phyloP scores from a whole-genome alignment of 1,140 invertebrate species.

The Mya arenaria region DNA sequence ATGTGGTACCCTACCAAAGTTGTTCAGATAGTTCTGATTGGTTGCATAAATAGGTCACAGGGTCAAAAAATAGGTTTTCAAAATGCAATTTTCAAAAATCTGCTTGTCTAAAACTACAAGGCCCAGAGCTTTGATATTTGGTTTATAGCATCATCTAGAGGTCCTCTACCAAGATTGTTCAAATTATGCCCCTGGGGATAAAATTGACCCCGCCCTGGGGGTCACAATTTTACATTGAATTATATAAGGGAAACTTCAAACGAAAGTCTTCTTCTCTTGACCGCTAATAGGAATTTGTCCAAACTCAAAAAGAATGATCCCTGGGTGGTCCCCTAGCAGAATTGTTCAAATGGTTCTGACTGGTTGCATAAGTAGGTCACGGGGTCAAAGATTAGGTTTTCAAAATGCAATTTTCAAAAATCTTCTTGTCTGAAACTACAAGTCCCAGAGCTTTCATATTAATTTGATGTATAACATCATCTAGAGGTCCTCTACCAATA shows the following conservation, averaged over 20 bases:
- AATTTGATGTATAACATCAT: constrained; percentile 22
- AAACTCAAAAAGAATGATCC: constrained; percentile 8
- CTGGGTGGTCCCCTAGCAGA: constrained; percentile 10
- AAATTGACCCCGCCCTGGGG: constrained; percentile 16
- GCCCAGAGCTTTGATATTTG: constrained; percentile 17
- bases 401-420: constrained; percentile 16
- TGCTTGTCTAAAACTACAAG: constrained; percentile 19
- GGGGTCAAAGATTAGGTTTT: constrained; percentile 16
- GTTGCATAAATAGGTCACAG: not conserved
- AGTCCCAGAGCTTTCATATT: constrained; percentile 16
- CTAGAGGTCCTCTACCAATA: constrained; percentile 23
- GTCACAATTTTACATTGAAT: constrained; percentile 20
- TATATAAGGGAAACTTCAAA: constrained; percentile 16
- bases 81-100: constrained; percentile 19
- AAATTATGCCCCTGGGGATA: not conserved
- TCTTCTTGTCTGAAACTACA: constrained; percentile 16
- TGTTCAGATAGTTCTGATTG: constrained; percentile 2
- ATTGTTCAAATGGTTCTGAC: not conserved
- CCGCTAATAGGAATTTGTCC: constrained; percentile 8
- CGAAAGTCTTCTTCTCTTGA: not conserved
- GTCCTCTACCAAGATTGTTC: constrained; percentile 11
- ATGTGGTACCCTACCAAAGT: constrained; percentile 5
- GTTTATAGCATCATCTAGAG: constrained; percentile 18
- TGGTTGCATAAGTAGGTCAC: not conserved
- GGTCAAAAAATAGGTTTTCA: constrained; percentile 22